phyloP scores from a whole-genome alignment of 2,113 vertebrate species.

The Oxyruncus cristatus region DNA sequence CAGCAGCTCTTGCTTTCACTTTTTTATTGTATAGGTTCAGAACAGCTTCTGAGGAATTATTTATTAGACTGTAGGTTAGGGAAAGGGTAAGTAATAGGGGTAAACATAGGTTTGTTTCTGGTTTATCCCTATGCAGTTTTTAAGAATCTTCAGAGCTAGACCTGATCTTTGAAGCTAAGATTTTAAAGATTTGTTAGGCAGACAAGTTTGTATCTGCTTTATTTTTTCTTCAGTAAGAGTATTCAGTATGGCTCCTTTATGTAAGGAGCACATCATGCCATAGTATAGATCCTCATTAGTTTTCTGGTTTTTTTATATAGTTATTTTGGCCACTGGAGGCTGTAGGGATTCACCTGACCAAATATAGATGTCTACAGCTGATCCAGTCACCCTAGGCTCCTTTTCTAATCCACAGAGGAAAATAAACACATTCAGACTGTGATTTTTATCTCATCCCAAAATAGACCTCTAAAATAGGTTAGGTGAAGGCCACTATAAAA shows the following conservation, averaged over 20 bases:
- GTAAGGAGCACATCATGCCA: neutral
- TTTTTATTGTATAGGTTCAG: neutral
- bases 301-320: conserved; percentile 3
- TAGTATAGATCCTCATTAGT: neutral
- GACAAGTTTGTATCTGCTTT: neutral
- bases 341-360: conserved; percentile 44
- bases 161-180: neutral
- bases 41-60: neutral
- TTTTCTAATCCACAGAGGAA: conserved; percentile 42
- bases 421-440: conserved; percentile 11
- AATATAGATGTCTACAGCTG: conserved; percentile 49
- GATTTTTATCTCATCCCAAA: conserved; percentile 32
- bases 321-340: neutral
- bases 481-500: neutral
- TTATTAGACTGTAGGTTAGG: neutral
- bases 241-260: neutral
- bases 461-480: conserved; percentile 18
- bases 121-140: neutral
- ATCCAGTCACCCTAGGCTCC: neutral
- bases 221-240: neutral
- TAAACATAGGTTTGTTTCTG: neutral
- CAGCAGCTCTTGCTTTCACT: neutral
- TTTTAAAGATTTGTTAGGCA: neutral
- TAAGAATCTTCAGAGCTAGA: neutral
- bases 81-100: neutral